phyloP scores from a whole-genome alignment of 2,888 invertebrate species.

The Antitype chi region DNA sequence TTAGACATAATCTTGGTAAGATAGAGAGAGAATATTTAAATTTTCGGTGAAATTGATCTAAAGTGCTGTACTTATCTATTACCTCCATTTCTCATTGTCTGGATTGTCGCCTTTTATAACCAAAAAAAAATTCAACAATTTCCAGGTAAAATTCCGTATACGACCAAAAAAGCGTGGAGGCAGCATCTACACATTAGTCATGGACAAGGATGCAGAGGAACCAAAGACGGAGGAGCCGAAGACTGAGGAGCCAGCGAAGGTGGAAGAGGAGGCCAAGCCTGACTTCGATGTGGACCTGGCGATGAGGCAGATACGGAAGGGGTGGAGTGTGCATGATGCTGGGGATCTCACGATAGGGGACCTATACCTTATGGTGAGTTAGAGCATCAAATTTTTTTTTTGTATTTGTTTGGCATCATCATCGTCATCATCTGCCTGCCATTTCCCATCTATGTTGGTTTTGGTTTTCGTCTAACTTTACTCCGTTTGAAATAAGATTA shows the following conservation, averaged over 20 bases:
- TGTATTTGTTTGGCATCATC: not conserved
- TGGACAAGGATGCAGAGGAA: conserved; percentile 74
- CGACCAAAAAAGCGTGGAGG: conserved; percentile 86
- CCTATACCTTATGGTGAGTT: conserved; percentile 95
- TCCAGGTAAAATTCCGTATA: conserved; percentile 84
- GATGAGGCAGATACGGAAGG: conserved; percentile 89
- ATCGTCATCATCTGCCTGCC: too few relatives aligned
- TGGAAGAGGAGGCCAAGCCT: conserved; percentile 68
- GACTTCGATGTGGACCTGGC: conserved; percentile 83
- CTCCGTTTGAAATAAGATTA: too few relatives aligned
- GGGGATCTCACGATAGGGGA: conserved; percentile 97
- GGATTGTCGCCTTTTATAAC: too few relatives aligned
- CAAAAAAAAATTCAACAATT: not conserved
- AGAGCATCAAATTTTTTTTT: not conserved
- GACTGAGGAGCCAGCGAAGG: conserved; percentile 66
- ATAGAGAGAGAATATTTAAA: too few relatives aligned
- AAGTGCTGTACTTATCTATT: too few relatives aligned
- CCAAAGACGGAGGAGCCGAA: conserved; percentile 67
- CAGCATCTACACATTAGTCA: conserved; percentile 81
- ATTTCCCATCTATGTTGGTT: too few relatives aligned
- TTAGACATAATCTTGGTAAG: too few relatives aligned
- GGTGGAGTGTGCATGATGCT: conserved; percentile 95
- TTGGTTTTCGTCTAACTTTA: too few relatives aligned
- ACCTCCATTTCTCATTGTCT: too few relatives aligned
- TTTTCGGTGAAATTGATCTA: too few relatives aligned